A percentile compares a stretch with the other conserved stretches of the same genome.
These are phyloP conservation scores for Microplitis mediator DNA, from an alignment of 1,140 invertebrate genomes.

Conservation along the genomic window DNA sequence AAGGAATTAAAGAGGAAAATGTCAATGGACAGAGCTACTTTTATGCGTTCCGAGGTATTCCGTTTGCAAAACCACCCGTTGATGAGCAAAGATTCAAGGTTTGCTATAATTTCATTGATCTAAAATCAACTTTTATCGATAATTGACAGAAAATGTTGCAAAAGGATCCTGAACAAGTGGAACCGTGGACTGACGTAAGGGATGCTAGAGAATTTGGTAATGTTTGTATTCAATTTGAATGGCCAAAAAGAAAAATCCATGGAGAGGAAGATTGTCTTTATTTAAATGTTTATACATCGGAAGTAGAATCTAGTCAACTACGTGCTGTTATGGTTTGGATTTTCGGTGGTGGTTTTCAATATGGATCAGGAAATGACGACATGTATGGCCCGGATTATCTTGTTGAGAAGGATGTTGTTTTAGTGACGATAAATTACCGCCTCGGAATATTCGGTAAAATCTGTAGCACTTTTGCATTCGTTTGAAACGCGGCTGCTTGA, in stretches of 20 bases:
- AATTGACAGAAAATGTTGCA: not conserved
- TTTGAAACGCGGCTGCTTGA: too few species aligned
- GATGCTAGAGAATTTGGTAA: conserved; percentile 65
- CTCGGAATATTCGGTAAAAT: conserved; percentile 62
- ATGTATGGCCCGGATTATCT: conserved; percentile 62
- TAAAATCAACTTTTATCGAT: not conserved
- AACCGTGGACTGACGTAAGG: conserved; percentile 64
- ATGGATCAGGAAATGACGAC: conserved; percentile 53
- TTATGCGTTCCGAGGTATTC: conserved; percentile 14
- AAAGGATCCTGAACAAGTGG: conserved; percentile 65
- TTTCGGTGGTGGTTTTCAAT: conserved; percentile 68
- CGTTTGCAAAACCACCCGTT: conserved; percentile 16
- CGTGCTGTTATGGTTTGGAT: conserved; percentile 65
- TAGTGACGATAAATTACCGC: conserved; percentile 69
- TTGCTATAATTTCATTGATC: conserved; percentile 9
- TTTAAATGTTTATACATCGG: conserved; percentile 79
- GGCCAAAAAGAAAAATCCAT: not conserved
- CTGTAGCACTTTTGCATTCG: too few species aligned
- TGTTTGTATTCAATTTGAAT: conserved; percentile 55
- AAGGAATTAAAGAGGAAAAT: conserved; percentile 2
- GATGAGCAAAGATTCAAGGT: conserved; percentile 39
- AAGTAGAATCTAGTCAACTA: conserved; percentile 36
- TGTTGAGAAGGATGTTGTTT: conserved; percentile 63
- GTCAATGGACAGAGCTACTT: conserved; percentile 8
- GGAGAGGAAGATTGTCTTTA: conserved; percentile 79